These are phyloP conservation scores for Urocolius indicus DNA, from an alignment of 2,113 vertebrate genomes.

Conservation along the genomic window DNA sequence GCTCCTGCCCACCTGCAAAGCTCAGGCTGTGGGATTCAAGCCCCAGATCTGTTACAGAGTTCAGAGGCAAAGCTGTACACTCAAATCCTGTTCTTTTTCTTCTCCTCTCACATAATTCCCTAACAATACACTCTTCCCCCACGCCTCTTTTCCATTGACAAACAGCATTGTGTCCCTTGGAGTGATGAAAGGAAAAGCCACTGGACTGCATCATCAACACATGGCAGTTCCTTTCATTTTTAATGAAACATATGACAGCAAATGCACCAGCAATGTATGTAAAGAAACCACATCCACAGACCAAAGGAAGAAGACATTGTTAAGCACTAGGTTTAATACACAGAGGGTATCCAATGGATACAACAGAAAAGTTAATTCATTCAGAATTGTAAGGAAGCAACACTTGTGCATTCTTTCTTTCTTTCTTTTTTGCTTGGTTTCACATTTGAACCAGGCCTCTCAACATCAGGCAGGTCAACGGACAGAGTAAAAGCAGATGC, in stretches of 20 bases:
- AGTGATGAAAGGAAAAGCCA: slow-evolving; percentile 31
- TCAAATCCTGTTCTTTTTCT: neutral
- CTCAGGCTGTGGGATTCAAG: neutral
- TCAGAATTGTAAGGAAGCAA: slow-evolving; percentile 64
- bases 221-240: slow-evolving; percentile 50
- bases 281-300: slow-evolving; percentile 34
- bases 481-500: slow-evolving; percentile 22
- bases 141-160: neutral
- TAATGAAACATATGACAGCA: slow-evolving; percentile 45
- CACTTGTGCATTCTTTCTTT: slow-evolving; percentile 20
- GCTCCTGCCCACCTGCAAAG: neutral
- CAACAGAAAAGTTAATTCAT: slow-evolving; percentile 59
- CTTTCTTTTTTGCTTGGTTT: slow-evolving; percentile 46
- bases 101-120: neutral
- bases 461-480: neutral
- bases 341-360: slow-evolving; percentile 59
- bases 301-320: slow-evolving; percentile 34
- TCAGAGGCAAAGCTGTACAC: neutral
- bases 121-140: neutral
- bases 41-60: neutral
- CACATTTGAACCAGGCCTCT: slow-evolving; percentile 18
- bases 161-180: neutral
- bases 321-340: slow-evolving; percentile 57
- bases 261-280: neutral
- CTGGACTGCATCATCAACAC: slow-evolving; percentile 15